These are phyloP conservation scores for Nibea albiflora DNA, from an alignment of 2,113 vertebrate genomes.

Conservation along the genomic window DNA sequence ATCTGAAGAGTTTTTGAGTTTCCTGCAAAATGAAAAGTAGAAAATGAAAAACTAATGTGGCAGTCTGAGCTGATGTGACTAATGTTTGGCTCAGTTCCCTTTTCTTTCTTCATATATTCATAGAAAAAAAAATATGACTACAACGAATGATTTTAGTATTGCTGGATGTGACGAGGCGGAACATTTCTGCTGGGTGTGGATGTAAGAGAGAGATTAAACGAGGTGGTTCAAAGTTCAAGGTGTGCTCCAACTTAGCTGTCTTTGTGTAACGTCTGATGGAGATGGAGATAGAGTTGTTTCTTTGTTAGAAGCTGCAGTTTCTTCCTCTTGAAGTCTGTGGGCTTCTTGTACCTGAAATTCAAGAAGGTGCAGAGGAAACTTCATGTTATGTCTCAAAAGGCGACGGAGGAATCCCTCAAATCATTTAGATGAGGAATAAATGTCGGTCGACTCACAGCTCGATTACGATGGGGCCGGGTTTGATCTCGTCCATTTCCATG, in stretches of 20 bases:
- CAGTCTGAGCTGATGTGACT: slow-evolving; percentile 14
- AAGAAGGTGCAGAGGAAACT: background rate
- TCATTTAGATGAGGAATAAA: no score
- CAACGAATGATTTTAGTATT: slow-evolving; percentile 49
- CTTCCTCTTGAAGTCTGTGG: slow-evolving; percentile 99
- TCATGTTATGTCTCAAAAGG: background rate
- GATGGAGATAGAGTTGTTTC: slow-evolving; percentile 99
- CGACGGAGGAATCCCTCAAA: background rate
- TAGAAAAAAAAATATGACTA: background rate
- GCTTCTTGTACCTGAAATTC: slow-evolving; percentile 95
- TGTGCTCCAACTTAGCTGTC: slow-evolving; percentile 83
- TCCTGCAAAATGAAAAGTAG: background rate
- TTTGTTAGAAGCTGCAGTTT: slow-evolving; percentile 97
- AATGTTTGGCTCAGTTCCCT: slow-evolving; percentile 36
- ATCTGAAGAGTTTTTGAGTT: background rate
- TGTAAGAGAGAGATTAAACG: background rate
- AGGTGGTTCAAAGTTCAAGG: slow-evolving; percentile 17
- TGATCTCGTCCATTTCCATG: slow-evolving; percentile 99
- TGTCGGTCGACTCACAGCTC: slow-evolving; percentile 90
- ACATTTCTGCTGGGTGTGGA: slow-evolving; percentile 57
- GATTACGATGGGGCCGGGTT: slow-evolving; percentile 93
- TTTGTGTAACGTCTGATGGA: slow-evolving; percentile 96
- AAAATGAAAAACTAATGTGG: background rate
- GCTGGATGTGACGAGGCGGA: slow-evolving; percentile 68
- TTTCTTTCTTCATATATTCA: slow-evolving; percentile 33